Evolutionary conservation across 2,113 vertebrate genomes (phyloP), one percentile per base, ranked within the genome.

Genomic region (Dermatemys mawii): DNA sequence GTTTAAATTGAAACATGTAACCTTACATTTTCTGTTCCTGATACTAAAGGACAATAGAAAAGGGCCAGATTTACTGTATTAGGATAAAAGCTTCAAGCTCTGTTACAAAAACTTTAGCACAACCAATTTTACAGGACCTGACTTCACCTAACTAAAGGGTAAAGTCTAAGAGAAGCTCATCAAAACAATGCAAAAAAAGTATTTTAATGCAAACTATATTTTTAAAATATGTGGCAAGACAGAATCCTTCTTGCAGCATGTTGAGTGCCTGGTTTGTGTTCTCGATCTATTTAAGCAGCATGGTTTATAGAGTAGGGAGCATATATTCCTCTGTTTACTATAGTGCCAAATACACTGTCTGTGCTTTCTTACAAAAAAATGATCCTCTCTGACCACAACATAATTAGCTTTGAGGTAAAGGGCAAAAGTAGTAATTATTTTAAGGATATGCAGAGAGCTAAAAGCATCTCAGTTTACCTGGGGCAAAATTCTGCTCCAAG

Each of bases 31-130:
- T 70, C 87, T 50, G 29, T 1, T 17, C 83, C 92, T 94, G 80
- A 90, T 87, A 88, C 5, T 53, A 44, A 91, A 93, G 27, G 46
- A 14, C 27, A 91, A 73, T 11, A 90, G 46, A 88, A 93, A 91
- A 57, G 5, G 80, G 53, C 48, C 5, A 79, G 16, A 88, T 91
- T 89, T 92, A 84, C 86, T 84, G 27, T 5, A 83, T 48, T 75
- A 84, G 55, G 90, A 73, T 26, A 1, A 17, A 83, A 12, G 41
- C 38, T 84, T 76, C 38, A 87, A 84, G 79, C 12, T 80, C 89
- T n/a, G n/a, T n/a, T n/a, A n/a, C n/a, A n/a, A n/a, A n/a, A n/a
- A n/a, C n/a, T n/a, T n/a, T n/a, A n/a, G n/a, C n/a, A n/a, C n/a
- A n/a, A n/a, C n/a, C n/a, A n/a, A n/a, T n/a, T n/a, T 75, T 26